Conservation (phyloP, 2,113 vertebrate species). For the Aptenodytes forsteri region DNA sequence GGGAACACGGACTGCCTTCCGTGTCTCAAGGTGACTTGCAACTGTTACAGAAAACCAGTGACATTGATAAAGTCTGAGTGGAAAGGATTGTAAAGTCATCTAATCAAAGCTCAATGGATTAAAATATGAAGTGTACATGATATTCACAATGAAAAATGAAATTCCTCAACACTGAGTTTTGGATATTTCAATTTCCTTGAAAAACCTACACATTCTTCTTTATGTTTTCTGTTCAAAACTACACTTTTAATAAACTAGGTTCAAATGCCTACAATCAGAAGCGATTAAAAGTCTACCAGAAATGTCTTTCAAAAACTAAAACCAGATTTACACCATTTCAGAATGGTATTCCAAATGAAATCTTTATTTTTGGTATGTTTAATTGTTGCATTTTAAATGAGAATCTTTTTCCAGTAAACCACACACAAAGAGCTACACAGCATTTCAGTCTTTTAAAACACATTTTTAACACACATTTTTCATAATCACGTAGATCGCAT, state of each 20-base stretch:
- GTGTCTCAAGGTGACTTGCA: neutral
- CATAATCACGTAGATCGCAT: neutral
- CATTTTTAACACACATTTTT: neutral
- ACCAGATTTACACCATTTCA: neutral
- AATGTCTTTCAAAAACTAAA: neutral
- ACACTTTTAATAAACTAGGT: neutral
- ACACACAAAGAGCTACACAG: neutral
- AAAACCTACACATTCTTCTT: neutral
- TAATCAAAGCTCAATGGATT: neutral
- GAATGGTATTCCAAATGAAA: neutral
- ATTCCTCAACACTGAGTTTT: neutral
- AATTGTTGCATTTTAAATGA: neutral
- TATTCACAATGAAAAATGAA: neutral
- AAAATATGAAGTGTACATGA: neutral
- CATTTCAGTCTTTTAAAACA: neutral
- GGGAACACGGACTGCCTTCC: neutral
- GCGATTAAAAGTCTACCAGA: neutral
- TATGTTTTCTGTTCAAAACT: neutral
- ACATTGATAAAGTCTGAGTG: neutral
- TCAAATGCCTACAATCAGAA: neutral
- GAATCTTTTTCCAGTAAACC: neutral
- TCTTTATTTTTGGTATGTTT: neutral
- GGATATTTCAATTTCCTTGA: neutral
- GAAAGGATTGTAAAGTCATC: neutral
- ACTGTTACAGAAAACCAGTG: neutral